These are phyloP conservation scores for Tenodera sinensis DNA, from an alignment of 2,888 invertebrate species.

Conservation along the genomic window DNA sequence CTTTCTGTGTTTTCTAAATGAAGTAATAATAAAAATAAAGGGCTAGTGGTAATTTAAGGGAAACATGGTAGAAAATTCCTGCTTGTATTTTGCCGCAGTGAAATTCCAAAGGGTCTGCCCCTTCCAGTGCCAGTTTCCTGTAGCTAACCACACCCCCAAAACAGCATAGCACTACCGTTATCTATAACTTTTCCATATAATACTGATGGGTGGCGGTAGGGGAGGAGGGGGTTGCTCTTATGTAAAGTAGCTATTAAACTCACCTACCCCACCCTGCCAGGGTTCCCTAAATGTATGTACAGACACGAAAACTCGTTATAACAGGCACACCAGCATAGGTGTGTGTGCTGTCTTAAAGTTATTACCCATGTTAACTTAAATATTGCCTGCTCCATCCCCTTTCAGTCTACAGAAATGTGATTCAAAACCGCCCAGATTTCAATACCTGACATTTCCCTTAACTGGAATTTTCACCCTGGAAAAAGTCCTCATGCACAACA, in stretches of 20 bases:
- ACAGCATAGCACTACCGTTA: background rate
- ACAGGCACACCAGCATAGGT: background rate
- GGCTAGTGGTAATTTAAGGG: background rate
- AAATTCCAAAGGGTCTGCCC: background rate
- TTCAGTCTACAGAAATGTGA: background rate
- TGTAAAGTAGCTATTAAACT: background rate
- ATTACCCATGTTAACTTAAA: background rate
- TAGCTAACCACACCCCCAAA: background rate
- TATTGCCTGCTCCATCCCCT: background rate
- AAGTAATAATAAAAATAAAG: background rate
- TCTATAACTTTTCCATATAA: slow-evolving; percentile 1
- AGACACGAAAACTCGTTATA: slow-evolving; percentile 10
- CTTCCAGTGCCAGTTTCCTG: background rate
- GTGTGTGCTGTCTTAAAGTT: slow-evolving; percentile 5
- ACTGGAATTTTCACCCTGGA: too few relatives aligned
- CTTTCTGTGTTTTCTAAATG: background rate
- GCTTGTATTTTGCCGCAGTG: background rate
- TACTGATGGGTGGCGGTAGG: background rate
- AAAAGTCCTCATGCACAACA: too few relatives aligned
- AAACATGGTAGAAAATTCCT: background rate
- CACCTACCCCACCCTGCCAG: background rate
- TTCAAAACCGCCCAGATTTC: background rate
- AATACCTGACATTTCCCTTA: background rate
- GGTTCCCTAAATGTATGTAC: slow-evolving; percentile 11
- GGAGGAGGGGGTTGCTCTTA: background rate